phyloP scores from a whole-genome alignment of 2,888 invertebrate genomes.

The Microchrysa polita region DNA sequence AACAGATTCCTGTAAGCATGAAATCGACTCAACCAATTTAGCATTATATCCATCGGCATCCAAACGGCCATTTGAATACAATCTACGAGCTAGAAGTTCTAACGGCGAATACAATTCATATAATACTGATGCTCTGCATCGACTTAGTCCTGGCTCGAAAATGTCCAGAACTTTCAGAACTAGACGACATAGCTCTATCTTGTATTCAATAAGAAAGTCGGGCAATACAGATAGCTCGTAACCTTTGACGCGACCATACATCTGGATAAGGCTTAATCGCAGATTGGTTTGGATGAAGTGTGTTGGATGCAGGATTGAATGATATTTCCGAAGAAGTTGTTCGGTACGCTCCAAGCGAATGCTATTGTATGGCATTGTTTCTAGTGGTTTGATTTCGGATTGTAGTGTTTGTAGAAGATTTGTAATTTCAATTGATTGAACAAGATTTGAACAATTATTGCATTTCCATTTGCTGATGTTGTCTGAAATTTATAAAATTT shows the following conservation, averaged over 20 bases:
- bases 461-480: slow-evolving; percentile 59
- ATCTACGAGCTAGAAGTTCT: slow-evolving; percentile 74
- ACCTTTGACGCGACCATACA: slow-evolving; percentile 80
- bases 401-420: slow-evolving; percentile 74
- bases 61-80: slow-evolving; percentile 70
- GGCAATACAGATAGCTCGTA: slow-evolving; percentile 78
- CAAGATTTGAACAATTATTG: slow-evolving; percentile 71
- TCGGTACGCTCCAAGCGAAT: slow-evolving; percentile 74
- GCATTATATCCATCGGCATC: slow-evolving; percentile 70
- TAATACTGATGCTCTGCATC: slow-evolving; percentile 80
- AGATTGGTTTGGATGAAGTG: slow-evolving; percentile 76
- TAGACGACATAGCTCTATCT: slow-evolving; percentile 76
- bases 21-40: slow-evolving; percentile 72
- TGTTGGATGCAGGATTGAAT: slow-evolving; percentile 77
- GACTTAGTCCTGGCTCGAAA: slow-evolving; percentile 79
- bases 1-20: slow-evolving; percentile 72
- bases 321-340: slow-evolving; percentile 71
- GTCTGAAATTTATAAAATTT: slow-evolving; percentile 55
- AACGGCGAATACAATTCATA: slow-evolving; percentile 85
- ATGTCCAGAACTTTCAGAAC: slow-evolving; percentile 75
- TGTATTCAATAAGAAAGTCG: slow-evolving; percentile 77
- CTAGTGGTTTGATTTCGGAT: slow-evolving; percentile 72
- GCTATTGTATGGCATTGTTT: slow-evolving; percentile 68
- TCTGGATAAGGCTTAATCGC: slow-evolving; percentile 76
- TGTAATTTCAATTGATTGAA: slow-evolving; percentile 69